These are phyloP conservation scores for Leptogaster cylindrica DNA, from an alignment of 2,888 invertebrate genomes.

Conservation along the genomic window DNA sequence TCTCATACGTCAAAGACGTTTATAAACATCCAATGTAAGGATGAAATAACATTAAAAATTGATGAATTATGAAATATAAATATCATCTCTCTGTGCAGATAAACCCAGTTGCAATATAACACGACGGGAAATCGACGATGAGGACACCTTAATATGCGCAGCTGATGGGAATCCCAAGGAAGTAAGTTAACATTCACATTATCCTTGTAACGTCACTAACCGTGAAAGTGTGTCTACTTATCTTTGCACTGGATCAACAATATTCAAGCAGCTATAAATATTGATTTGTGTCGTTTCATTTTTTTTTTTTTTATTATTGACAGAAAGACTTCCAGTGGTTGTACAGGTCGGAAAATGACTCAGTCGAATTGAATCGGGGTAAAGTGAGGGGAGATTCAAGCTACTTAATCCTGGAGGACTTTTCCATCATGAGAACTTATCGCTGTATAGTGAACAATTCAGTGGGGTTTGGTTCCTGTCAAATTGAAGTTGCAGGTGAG, in stretches of 20 bases:
- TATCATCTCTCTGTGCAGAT: conserved; percentile 66
- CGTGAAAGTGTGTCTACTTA: neutral
- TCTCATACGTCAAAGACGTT: conserved; percentile 70
- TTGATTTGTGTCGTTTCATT: conserved; percentile 41
- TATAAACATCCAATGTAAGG: conserved; percentile 83
- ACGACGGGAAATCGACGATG: conserved; percentile 73
- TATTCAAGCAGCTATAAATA: conserved; percentile 10
- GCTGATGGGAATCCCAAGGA: conserved; percentile 78
- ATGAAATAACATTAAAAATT: conserved; percentile 3
- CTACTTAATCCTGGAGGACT: conserved; percentile 70
- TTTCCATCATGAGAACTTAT: conserved; percentile 74
- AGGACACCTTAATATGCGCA: conserved; percentile 79
- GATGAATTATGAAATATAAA: conserved; percentile 15
- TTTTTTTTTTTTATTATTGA: no score
- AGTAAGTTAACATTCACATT: conserved; percentile 52
- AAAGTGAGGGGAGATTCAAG: conserved; percentile 57
- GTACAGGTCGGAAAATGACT: conserved; percentile 83
- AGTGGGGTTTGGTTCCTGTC: conserved; percentile 74
- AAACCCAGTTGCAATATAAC: conserved; percentile 84
- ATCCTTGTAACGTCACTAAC: neutral
- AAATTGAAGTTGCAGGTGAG: conserved; percentile 72
- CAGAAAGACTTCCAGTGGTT: conserved; percentile 81
- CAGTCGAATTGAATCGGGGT: conserved; percentile 66
- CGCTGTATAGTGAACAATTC: conserved; percentile 85
- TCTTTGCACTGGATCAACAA: neutral